Percentiles rank a stretch among this genome's conserved stretches.
Evolutionary conservation across 2,888 invertebrate genomes (phyloP).

Genomic region (Sesia apiformis): DNA sequence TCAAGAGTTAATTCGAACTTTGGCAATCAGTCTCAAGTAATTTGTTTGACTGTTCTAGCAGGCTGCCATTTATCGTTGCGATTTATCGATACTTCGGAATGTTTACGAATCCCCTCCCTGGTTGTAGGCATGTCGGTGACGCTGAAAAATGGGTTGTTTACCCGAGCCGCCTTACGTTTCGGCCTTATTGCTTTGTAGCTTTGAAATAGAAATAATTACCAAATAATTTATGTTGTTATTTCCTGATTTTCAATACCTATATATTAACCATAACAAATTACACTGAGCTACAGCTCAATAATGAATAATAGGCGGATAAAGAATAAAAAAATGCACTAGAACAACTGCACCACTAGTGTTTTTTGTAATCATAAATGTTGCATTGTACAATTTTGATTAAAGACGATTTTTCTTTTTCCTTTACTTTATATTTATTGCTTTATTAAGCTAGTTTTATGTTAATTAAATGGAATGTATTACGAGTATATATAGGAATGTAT

Average conservation of each 20-base stretch:
- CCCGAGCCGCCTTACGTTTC: slow-evolving; percentile 1
- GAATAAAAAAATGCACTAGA: too few species aligned
- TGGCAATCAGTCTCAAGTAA: neutral
- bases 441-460: too few species aligned
- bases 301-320: too few species aligned
- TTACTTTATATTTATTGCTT: too few species aligned
- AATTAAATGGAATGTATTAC: too few species aligned
- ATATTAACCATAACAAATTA: too few species aligned
- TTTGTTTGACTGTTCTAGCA: neutral
- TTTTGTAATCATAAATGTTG: too few species aligned
- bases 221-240: neutral
- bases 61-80: slow-evolving; percentile 16
- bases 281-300: too few species aligned
- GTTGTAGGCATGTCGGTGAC: slow-evolving; percentile 20
- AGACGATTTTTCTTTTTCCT: too few species aligned
- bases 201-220: neutral
- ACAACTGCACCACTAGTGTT: too few species aligned
- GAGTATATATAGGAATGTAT: too few species aligned
- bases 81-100: slow-evolving; percentile 26
- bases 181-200: neutral
- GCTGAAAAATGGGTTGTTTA: slow-evolving; percentile 30
- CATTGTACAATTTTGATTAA: too few species aligned
- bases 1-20: neutral
- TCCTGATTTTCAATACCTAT: neutral
- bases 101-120: slow-evolving; percentile 21